phyloP scores from a whole-genome alignment of 64 coral and sea anemone genomes.

The Anthopleura sola region DNA sequence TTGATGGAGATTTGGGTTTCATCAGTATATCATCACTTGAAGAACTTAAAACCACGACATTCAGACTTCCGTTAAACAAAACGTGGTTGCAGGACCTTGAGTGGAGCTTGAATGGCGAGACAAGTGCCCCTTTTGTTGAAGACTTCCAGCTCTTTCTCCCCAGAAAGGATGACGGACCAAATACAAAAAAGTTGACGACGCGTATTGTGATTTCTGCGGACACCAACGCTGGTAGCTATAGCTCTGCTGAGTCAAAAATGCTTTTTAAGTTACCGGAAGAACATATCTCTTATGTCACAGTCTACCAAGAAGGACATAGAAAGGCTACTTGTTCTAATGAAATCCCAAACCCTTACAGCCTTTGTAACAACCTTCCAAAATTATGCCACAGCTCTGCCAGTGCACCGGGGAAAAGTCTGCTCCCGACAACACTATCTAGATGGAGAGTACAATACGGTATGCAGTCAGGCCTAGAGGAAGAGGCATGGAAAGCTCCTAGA shows the following conservation, averaged over 20 bases:
- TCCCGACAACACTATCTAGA: constrained; percentile 46
- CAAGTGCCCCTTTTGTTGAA: not conserved
- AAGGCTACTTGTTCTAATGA: constrained; percentile 38
- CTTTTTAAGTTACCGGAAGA: constrained; percentile 36
- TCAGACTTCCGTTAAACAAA: not conserved
- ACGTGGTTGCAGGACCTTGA: not conserved
- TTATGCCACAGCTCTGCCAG: constrained; percentile 48
- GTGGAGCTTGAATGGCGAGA: not conserved
- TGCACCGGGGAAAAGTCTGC: constrained; percentile 36
- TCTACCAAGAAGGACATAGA: constrained; percentile 51
- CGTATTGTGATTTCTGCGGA: not conserved
- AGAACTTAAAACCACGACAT: not conserved
- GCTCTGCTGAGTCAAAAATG: not conserved
- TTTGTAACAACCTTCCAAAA: constrained; percentile 67
- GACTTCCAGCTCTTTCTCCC: not conserved
- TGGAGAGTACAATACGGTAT: not conserved
- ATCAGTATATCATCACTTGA: not conserved
- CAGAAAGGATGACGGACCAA: not conserved
- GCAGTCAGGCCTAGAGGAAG: not conserved
- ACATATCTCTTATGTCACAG: constrained; percentile 42
- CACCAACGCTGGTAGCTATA: not conserved
- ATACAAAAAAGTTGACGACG: not conserved
- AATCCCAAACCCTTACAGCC: constrained; percentile 58
- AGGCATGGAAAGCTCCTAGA: constrained; percentile 35
- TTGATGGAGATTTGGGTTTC: constrained; percentile 43